phyloP scores from a whole-genome alignment of 2,888 invertebrate species.

The Melieria crassipennis region DNA sequence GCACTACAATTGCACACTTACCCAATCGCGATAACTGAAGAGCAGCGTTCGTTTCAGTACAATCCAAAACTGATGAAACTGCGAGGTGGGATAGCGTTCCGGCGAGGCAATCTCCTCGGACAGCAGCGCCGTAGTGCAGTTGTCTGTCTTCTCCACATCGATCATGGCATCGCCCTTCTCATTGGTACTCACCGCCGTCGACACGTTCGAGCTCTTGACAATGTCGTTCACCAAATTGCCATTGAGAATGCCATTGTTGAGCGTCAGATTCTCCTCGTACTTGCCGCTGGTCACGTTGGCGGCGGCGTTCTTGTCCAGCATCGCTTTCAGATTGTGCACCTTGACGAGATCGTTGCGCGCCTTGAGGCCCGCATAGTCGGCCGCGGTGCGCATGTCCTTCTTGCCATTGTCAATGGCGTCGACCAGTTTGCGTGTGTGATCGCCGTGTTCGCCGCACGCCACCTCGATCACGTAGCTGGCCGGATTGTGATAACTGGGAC shows the following conservation, averaged over 20 bases:
- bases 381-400: slow-evolving; percentile 80
- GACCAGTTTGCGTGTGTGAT: slow-evolving; percentile 84
- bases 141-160: slow-evolving; percentile 73
- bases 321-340: slow-evolving; percentile 67
- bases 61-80: slow-evolving; percentile 85
- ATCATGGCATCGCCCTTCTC: slow-evolving; percentile 63
- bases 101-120: slow-evolving; percentile 74
- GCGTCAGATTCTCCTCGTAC: slow-evolving; percentile 58
- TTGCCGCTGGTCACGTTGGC: slow-evolving; percentile 58
- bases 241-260: slow-evolving; percentile 65
- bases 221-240: slow-evolving; percentile 74
- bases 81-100: slow-evolving; percentile 83
- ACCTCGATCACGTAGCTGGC: slow-evolving; percentile 97
- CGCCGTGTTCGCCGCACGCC: slow-evolving; percentile 96
- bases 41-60: slow-evolving; percentile 85
- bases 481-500: slow-evolving; percentile 96
- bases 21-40: slow-evolving; percentile 90
- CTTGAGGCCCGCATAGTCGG: slow-evolving; percentile 74
- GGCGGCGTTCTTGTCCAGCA: slow-evolving; percentile 69
- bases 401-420: slow-evolving; percentile 87
- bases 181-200: slow-evolving; percentile 51
- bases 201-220: slow-evolving; percentile 59
- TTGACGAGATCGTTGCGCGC: slow-evolving; percentile 68
- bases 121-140: slow-evolving; percentile 76
- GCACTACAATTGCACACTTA: slow-evolving; percentile 63